Evolutionary conservation across 1,140 invertebrate genomes (phyloP).

Genomic region (Drosophila pandora): DNA sequence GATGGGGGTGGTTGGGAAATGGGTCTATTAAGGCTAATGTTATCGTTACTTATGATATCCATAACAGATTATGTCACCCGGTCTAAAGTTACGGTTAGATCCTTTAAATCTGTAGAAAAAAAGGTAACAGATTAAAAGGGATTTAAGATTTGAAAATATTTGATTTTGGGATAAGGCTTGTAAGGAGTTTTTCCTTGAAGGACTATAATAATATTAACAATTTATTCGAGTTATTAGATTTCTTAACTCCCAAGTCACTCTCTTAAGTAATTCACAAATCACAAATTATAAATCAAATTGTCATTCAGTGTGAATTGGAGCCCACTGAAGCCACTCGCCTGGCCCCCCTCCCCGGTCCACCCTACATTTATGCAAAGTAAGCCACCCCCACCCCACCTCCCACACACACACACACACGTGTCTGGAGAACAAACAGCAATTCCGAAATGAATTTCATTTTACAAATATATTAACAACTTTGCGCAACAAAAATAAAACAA

Average conservation of each 20-base stretch:
- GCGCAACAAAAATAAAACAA: slow-evolving; percentile 52
- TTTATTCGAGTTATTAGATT: not conserved
- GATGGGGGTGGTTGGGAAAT: slow-evolving; percentile 40
- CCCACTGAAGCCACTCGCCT: slow-evolving; percentile 4
- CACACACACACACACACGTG: slow-evolving; percentile 16
- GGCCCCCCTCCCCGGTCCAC: not conserved
- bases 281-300: slow-evolving; percentile 58
- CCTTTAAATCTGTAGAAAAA: slow-evolving; percentile 15
- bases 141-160: not conserved
- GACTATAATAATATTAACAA: too few relatives aligned
- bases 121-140: not conserved
- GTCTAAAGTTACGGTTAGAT: slow-evolving; percentile 20
- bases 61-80: slow-evolving; percentile 62
- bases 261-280: slow-evolving; percentile 21
- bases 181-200: not conserved
- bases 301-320: slow-evolving; percentile 54
- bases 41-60: slow-evolving; percentile 76
- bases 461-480: slow-evolving; percentile 83
- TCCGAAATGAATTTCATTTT: slow-evolving; percentile 83
- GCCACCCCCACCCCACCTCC: slow-evolving; percentile 12
- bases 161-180: not conserved
- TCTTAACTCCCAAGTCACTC: not conserved
- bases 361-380: slow-evolving; percentile 28
- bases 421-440: slow-evolving; percentile 71
- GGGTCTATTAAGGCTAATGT: slow-evolving; percentile 76